Evolutionary conservation across 2,888 invertebrate species (phyloP), one percentile per base, ranked within the genome.

Genomic region (Euclidia mi): DNA sequence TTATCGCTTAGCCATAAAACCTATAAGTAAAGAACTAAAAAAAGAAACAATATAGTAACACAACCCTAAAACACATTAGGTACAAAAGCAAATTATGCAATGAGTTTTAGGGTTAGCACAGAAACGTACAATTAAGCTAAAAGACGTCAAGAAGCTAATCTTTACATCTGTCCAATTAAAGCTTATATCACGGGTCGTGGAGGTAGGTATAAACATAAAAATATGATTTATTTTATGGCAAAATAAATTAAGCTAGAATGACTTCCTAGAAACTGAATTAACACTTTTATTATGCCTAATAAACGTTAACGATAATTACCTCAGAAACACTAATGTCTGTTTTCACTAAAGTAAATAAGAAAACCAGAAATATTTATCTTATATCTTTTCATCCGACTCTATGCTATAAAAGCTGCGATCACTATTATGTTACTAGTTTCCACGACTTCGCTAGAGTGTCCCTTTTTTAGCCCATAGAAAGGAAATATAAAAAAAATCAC

Each of bases 291-390:
- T 29, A 29, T 18, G 10, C 3, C 20, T 20, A 20, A 50, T 35
- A 62, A 40, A 44, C 44, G 62, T 64, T 58, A 71, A 65, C 60
- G 60, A 65, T 56, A 66, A 37, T 37, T 37, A 37, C 37, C 17
- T 1, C 3, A 37, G 17, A 18, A 25, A 37, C 43, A 55, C 51
- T 56, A 25, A 51, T 18, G 28, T 29, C 10, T 45, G 45, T 45
- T 37, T 45, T 18, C n/a, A 37, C 17, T 15, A 3, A 17, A 18
- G 6, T 18, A 18, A 10, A 10, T 37, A n/a, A 9, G 0, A 6
- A 34, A 7, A 12, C 0, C 9, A 14, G 14, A 14, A 34, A 14
- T 34, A n/a, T 32, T 11, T n/a, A 32, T 32, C 11, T 2, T 4
- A 11, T 11, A 32, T 11, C 9, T 29, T 1, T 29, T 29, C 6